phyloP scores from a whole-genome alignment of 2,113 vertebrate species.

The Forbesichthys agassizii region DNA sequence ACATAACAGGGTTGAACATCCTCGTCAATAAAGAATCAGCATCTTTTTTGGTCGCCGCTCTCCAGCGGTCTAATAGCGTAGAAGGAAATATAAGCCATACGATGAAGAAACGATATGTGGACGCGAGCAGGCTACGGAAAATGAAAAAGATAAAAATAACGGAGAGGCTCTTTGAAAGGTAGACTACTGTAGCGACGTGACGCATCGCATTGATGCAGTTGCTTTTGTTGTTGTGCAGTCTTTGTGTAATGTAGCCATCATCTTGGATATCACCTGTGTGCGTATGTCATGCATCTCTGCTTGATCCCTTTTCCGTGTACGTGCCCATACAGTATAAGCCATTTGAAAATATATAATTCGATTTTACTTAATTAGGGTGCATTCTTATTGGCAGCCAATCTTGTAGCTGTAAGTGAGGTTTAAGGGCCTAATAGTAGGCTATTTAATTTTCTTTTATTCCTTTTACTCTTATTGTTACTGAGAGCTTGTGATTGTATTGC shows the following conservation, averaged over 20 bases:
- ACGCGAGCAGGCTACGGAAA: conserved; percentile 77
- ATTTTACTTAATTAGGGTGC: conserved; percentile 18
- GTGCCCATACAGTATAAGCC: background rate
- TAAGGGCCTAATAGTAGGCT: conserved; percentile 28
- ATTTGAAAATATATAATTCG: too few relatives aligned
- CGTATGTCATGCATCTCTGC: conserved; percentile 33
- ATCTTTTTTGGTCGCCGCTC: conserved; percentile 12
- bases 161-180: conserved; percentile 81
- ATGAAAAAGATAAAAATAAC: conserved; percentile 79
- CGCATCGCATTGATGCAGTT: conserved; percentile 25
- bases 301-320: conserved; percentile 58
- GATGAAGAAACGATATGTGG: conserved; percentile 83
- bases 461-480: conserved; percentile 7
- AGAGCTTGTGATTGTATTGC: too few relatives aligned
- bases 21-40: conserved; percentile 22
- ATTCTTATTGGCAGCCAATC: conserved; percentile 36
- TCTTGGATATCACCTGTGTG: background rate
- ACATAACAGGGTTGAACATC: conserved; percentile 53
- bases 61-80: conserved; percentile 36
- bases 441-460: background rate
- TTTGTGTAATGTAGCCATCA: conserved; percentile 49
- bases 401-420: conserved; percentile 13
- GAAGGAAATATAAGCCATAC: conserved; percentile 65
- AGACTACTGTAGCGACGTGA: conserved; percentile 21
- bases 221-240: conserved; percentile 68